Evolutionary conservation across 2,888 invertebrate genomes (phyloP), one percentile per base, ranked within the genome.

Genomic region (Phaonia tiefii): DNA sequence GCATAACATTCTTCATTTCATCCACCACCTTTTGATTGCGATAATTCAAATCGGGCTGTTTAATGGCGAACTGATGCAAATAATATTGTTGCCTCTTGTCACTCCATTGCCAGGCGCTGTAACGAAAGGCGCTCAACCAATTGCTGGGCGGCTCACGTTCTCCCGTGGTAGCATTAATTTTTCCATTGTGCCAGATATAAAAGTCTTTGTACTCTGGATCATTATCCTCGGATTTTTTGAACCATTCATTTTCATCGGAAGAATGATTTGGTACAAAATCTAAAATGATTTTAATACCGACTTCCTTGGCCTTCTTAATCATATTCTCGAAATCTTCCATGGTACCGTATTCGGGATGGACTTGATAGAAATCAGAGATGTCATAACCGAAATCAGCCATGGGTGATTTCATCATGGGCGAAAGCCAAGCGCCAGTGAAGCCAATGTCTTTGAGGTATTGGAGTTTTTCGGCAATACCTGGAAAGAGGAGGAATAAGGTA

Each of bases 161-260:
- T 0, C 89, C 88, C 2, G 88, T 90, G 7, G 82, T 91, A n/a
- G 78, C 85, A 71, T 89, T 88, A 0, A 89, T 86, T 37, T 90
- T 87, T 1, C 91, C 91, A 79, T 88, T 84, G 56, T 89, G 88
- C 98, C 98, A 98, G 10, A 97, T 88, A 82, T 96, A 97, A 88
- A 92, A 96, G 85, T 96, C 94, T 22, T 92, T 93, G 86, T 94
- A 97, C 0, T 92, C 92, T 0, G 93, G 92, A 75, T 92, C 92
- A 2, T 90, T 90, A 1, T 92, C 90, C 8, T 93, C 91, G 0
- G 97, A 97, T 82, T 93, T 92, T 31, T 89, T 87, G 89, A 98
- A 98, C 95, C 98, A 98, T n/a, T 93, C 92, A 70, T 96, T 95
- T 84, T 95, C 90, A 56, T 94, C 93, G 80, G 96, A 96, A 0